Percentiles rank a stretch among this genome's conserved stretches.
These are phyloP conservation scores for Myotis brandtii DNA, from an alignment of 2,113 vertebrate genomes.

Conservation along the genomic window DNA sequence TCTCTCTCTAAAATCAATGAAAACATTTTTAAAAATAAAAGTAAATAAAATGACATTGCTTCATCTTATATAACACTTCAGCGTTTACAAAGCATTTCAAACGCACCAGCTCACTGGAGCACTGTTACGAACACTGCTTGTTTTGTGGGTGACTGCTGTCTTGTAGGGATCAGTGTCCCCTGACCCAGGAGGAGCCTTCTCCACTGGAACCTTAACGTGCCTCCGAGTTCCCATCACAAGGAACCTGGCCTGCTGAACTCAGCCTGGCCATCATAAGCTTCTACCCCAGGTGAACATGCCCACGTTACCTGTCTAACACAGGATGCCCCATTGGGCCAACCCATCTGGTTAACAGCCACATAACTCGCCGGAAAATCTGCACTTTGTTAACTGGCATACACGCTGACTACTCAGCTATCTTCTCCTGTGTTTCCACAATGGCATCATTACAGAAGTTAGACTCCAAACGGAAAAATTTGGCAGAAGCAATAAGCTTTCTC, in stretches of 20 bases:
- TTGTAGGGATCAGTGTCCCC: not conserved
- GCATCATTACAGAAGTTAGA: not conserved
- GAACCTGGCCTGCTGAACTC: too few relatives aligned
- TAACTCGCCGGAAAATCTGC: not conserved
- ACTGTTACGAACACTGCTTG: not conserved
- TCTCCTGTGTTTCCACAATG: not conserved
- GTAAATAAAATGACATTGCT: not conserved
- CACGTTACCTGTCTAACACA: not conserved
- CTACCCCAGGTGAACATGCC: not conserved
- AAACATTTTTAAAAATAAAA: too few relatives aligned
- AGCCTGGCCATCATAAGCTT: not conserved
- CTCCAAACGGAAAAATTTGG: constrained; percentile 3
- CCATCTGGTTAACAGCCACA: not conserved
- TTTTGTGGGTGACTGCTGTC: not conserved
- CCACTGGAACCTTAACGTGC: not conserved
- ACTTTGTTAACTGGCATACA: not conserved
- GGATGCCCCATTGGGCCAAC: not conserved
- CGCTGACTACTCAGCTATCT: not conserved
- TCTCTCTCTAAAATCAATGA: too few relatives aligned
- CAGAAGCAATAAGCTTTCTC: constrained; percentile 36
- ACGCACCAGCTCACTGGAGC: not conserved
- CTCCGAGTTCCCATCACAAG: not conserved
- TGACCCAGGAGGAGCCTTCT: not conserved
- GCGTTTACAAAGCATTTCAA: not conserved
- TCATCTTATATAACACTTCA: not conserved